Evolutionary conservation across 2,888 invertebrate species (phyloP).

Genomic region (Actias luna): DNA sequence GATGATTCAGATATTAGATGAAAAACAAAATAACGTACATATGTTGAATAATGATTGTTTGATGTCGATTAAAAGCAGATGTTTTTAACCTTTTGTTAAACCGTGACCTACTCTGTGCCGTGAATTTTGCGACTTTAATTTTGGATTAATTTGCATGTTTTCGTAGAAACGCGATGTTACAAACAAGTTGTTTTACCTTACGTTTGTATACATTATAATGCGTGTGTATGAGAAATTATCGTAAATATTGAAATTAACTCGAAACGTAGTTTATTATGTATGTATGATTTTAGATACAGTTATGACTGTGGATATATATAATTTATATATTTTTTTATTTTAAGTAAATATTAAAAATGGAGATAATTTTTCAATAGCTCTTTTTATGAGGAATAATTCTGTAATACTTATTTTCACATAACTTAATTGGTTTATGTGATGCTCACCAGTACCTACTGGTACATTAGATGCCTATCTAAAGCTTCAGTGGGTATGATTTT

Average conservation of each 20-base stretch:
- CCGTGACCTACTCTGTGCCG: conserved; percentile 19
- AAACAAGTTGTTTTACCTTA: not conserved
- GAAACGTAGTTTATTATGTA: too few relatives aligned
- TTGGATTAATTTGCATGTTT: conserved; percentile 13
- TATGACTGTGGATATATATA: too few relatives aligned
- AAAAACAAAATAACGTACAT: conserved; percentile 12
- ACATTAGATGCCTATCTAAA: too few relatives aligned
- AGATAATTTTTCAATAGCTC: too few relatives aligned
- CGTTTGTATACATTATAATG: not conserved
- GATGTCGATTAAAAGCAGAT: conserved; percentile 19
- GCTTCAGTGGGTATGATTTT: too few relatives aligned
- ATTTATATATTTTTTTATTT: too few relatives aligned
- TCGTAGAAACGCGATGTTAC: not conserved
- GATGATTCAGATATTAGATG: conserved; percentile 20
- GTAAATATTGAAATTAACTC: not conserved
- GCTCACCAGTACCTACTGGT: too few relatives aligned
- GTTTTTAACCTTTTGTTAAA: conserved; percentile 23
- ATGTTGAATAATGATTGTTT: conserved; percentile 20
- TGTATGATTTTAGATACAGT: too few relatives aligned
- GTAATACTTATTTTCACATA: too few relatives aligned
- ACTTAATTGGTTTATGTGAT: too few relatives aligned
- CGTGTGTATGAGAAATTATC: not conserved
- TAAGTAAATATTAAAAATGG: too few relatives aligned
- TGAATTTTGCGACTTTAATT: conserved; percentile 27
- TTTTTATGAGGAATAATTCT: too few relatives aligned